A percentile compares a stretch with the other conserved stretches of the same genome.
phyloP scores from a whole-genome alignment of 2,797 vertebrate genomes.

The Macroramphosus scolopax region DNA sequence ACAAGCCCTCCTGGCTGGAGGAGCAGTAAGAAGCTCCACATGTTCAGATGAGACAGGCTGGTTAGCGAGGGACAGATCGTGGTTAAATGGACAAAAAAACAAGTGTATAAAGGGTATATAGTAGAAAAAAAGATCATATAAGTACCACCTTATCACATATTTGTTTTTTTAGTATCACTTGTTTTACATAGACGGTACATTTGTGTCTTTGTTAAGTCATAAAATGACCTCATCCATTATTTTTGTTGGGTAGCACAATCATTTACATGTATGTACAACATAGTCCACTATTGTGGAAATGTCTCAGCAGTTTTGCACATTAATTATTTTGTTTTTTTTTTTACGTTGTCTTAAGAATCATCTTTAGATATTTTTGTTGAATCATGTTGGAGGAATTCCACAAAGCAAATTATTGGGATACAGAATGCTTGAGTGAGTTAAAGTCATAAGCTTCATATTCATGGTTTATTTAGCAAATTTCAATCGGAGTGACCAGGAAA shows the following conservation, averaged over 20 bases:
- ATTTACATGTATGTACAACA: conserved; percentile 56
- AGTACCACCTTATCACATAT: no score
- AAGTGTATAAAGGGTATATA: conserved; percentile 35
- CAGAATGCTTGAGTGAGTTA: conserved; percentile 21
- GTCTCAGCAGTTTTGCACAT: conserved; percentile 61
- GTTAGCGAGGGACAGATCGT: conserved; percentile 23
- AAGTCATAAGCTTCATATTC: conserved; percentile 6
- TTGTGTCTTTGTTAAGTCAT: conserved; percentile 33
- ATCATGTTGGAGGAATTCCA: conserved; percentile 32
- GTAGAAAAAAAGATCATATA: conserved; percentile 35
- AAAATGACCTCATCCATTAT: conserved; percentile 38
- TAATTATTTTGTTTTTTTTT: conserved; percentile 33
- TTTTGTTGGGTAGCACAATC: conserved; percentile 59
- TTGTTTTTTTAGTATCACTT: conserved; percentile 51
- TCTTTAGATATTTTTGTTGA: conserved; percentile 13
- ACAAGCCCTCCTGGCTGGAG: conserved; percentile 98
- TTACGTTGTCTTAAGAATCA: conserved; percentile 34
- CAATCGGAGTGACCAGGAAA: conserved; percentile 17
- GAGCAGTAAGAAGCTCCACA: conserved; percentile 82
- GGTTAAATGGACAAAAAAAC: conserved; percentile 31
- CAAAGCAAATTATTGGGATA: conserved; percentile 16
- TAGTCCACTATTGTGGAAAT: conserved; percentile 39
- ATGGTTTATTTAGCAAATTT: conserved; percentile 11
- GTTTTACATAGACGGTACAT: conserved; percentile 40
- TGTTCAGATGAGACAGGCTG: conserved; percentile 25